phyloP scores from a whole-genome alignment of 1,140 invertebrate genomes.

The Macrosteles quadrilineatus region DNA sequence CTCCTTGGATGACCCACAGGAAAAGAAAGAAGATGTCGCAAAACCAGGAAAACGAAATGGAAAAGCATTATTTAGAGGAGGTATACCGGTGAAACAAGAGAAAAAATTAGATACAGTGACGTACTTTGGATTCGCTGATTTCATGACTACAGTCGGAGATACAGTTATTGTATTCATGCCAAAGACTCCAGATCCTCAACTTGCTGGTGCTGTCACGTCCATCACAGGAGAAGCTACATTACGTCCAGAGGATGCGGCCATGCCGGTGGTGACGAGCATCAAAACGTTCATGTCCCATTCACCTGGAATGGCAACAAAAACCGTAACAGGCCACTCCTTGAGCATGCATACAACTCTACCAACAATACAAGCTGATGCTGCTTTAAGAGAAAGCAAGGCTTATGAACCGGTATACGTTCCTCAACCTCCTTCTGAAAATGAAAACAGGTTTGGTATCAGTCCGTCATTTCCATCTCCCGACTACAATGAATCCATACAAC shows the following conservation, averaged over 20 bases:
- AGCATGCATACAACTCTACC: slow-evolving; percentile 50
- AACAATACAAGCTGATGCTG: slow-evolving; percentile 51
- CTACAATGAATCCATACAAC: slow-evolving; percentile 41
- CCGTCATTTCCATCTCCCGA: not conserved
- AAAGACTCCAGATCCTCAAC: slow-evolving; percentile 60
- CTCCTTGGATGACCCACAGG: slow-evolving; percentile 55
- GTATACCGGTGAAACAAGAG: slow-evolving; percentile 45
- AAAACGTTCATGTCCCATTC: slow-evolving; percentile 52
- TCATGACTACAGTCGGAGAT: slow-evolving; percentile 87
- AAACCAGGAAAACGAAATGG: slow-evolving; percentile 48
- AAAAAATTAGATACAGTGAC: slow-evolving; percentile 68
- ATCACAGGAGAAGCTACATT: slow-evolving; percentile 64
- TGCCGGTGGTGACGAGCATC: slow-evolving; percentile 47
- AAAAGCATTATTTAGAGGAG: slow-evolving; percentile 51
- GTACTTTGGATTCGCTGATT: slow-evolving; percentile 89
- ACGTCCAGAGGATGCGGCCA: slow-evolving; percentile 51
- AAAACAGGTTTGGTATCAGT: slow-evolving; percentile 36
- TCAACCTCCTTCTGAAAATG: slow-evolving; percentile 38
- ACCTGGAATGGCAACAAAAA: slow-evolving; percentile 51
- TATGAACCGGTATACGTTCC: slow-evolving; percentile 36
- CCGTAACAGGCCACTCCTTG: slow-evolving; percentile 50
- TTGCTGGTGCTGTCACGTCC: slow-evolving; percentile 63
- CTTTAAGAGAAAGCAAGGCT: slow-evolving; percentile 43
- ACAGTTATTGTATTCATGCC: slow-evolving; percentile 88
- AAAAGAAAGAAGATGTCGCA: slow-evolving; percentile 43